phyloP scores from a whole-genome alignment of 2,113 vertebrate genomes.

The Colinus virginianus region DNA sequence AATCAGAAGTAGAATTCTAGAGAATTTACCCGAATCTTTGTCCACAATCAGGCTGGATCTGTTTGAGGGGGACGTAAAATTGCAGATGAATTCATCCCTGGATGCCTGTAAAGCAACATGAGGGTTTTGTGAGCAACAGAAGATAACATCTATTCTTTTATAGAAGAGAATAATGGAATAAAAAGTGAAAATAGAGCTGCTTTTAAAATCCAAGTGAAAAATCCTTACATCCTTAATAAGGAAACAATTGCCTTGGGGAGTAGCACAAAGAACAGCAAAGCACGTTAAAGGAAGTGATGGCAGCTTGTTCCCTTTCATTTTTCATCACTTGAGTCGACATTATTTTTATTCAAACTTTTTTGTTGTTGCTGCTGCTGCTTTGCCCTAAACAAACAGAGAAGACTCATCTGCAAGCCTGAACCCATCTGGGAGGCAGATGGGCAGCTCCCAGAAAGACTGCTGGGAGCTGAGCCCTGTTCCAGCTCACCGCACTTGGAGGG shows the following conservation, averaged over 20 bases:
- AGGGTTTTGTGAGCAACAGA: neutral
- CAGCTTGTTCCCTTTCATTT: neutral
- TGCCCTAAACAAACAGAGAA: neutral
- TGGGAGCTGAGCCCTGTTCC: neutral
- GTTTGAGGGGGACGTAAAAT: slow-evolving; percentile 78
- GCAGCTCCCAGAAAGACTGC: neutral
- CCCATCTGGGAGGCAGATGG: neutral
- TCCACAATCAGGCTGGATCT: slow-evolving; percentile 86
- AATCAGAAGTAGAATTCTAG: neutral
- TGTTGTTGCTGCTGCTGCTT: neutral
- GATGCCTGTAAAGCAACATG: slow-evolving; percentile 81
- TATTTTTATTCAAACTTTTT: neutral
- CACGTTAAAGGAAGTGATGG: neutral
- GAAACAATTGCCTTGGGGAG: neutral
- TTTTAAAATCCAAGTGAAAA: neutral
- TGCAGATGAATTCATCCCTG: slow-evolving; percentile 88
- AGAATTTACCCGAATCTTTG: slow-evolving; percentile 84
- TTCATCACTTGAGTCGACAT: neutral
- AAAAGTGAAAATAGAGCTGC: neutral
- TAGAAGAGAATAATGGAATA: neutral
- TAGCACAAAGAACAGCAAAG: neutral
- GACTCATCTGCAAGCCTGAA: neutral
- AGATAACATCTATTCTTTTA: neutral
- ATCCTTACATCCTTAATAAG: neutral
- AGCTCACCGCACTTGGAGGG: neutral